Percentiles rank a stretch among this genome's conserved stretches.
phyloP scores from a whole-genome alignment of 2,797 vertebrate species.

The Merluccius polli region DNA sequence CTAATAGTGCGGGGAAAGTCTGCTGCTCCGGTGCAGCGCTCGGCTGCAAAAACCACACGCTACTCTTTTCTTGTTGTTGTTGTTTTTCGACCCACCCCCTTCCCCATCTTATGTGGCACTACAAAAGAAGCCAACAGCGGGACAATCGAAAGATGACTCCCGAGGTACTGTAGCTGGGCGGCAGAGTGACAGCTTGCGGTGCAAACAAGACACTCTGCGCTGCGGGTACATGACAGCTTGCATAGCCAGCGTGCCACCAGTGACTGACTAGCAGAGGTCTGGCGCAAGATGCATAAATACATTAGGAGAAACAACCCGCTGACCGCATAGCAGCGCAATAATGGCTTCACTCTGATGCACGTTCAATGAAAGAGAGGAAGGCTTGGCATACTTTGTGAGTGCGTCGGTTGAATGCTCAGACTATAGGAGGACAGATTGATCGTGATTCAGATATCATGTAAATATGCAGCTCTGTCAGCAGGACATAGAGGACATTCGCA shows the following conservation, averaged over 20 bases:
- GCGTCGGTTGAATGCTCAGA: background rate
- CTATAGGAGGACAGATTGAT: background rate
- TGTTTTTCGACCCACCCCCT: background rate
- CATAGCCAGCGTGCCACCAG: background rate
- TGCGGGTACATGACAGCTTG: background rate
- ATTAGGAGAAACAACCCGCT: background rate
- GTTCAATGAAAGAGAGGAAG: too few relatives aligned
- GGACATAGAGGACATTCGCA: background rate
- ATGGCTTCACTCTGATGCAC: too few relatives aligned
- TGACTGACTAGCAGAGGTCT: background rate
- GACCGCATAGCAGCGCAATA: too few relatives aligned
- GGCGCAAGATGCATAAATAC: background rate
- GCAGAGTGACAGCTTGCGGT: background rate
- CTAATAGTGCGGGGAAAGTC: background rate
- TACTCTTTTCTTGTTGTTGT: background rate
- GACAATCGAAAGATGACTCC: background rate
- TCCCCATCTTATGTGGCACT: slow-evolving; percentile 17
- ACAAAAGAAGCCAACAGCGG: background rate
- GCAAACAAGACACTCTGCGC: background rate
- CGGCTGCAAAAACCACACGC: slow-evolving; percentile 34
- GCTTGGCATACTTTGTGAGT: too few relatives aligned
- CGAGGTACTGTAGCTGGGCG: background rate
- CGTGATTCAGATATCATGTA: background rate
- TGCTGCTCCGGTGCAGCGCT: slow-evolving; percentile 15
- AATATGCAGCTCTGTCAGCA: background rate